Evolutionary conservation across 1,140 invertebrate species (phyloP).

Genomic region (Drosophila kikkawai): DNA sequence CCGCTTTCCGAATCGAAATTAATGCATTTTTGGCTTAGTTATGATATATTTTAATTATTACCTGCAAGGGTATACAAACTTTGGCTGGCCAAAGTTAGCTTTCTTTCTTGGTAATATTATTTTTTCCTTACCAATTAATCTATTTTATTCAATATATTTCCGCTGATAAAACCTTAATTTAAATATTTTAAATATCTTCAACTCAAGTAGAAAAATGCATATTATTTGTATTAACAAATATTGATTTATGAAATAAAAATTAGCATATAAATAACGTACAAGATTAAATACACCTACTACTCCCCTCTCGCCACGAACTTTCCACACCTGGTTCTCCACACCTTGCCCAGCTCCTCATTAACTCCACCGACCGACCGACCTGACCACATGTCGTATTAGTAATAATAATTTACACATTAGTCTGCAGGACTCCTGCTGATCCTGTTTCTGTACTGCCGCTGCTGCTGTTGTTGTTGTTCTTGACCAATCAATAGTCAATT

Average conservation of each 20-base stretch:
- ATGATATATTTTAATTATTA: too few relatives aligned
- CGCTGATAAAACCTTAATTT: too few relatives aligned
- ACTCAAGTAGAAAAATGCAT: too few relatives aligned
- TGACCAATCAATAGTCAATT: slow-evolving; percentile 75
- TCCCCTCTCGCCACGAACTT: background rate
- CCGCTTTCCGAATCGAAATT: too few relatives aligned
- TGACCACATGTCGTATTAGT: slow-evolving; percentile 61
- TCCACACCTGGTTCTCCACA: slow-evolving; percentile 6
- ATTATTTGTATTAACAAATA: too few relatives aligned
- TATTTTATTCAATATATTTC: too few relatives aligned
- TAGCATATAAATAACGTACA: background rate
- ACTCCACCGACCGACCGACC: slow-evolving; percentile 16
- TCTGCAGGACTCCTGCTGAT: slow-evolving; percentile 18
- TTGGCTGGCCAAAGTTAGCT: too few relatives aligned
- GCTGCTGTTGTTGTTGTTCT: slow-evolving; percentile 14
- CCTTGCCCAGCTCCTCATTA: background rate
- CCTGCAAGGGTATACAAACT: too few relatives aligned
- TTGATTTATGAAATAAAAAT: too few relatives aligned
- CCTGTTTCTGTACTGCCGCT: slow-evolving; percentile 9
- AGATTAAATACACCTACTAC: background rate
- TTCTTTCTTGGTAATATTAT: too few relatives aligned
- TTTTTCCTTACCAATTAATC: too few relatives aligned
- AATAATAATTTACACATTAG: slow-evolving; percentile 69
- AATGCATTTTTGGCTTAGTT: too few relatives aligned
- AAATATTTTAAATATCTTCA: background rate